phyloP scores from a whole-genome alignment of 2,797 vertebrate genomes.

The Catostomus latipinnis region DNA sequence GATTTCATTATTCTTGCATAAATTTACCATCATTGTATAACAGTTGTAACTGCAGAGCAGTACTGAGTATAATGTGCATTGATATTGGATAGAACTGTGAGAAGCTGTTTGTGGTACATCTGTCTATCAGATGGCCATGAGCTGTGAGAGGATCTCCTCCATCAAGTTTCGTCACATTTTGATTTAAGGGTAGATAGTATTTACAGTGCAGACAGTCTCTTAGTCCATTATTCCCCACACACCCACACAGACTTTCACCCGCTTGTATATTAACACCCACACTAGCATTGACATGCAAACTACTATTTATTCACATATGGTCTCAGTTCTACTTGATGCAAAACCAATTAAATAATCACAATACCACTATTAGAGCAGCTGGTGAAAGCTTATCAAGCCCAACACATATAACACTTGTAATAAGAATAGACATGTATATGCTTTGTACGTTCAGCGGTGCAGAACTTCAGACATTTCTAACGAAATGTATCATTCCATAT shows the following conservation, averaged over 20 bases:
- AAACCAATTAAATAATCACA: conserved; percentile 49
- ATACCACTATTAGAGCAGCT: conserved; percentile 20
- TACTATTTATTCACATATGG: background rate
- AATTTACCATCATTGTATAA: background rate
- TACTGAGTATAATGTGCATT: background rate
- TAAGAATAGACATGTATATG: background rate
- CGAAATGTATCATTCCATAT: conserved; percentile 6
- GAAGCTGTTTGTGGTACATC: conserved; percentile 27
- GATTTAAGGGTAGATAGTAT: conserved; percentile 56
- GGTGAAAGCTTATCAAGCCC: conserved; percentile 33
- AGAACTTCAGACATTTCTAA: conserved; percentile 28
- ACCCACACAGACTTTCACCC: background rate
- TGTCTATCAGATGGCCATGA: conserved; percentile 41
- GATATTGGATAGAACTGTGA: background rate
- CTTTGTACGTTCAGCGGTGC: conserved; percentile 14
- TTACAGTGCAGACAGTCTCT: conserved; percentile 34
- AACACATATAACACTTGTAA: conserved; percentile 21
- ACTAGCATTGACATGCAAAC: background rate
- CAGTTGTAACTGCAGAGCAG: background rate
- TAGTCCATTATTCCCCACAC: background rate
- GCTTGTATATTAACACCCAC: background rate
- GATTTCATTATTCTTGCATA: background rate
- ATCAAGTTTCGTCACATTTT: conserved; percentile 51
- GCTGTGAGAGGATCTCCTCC: conserved; percentile 33
- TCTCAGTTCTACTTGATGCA: background rate